Conservation (phyloP, 2,888 invertebrate genomes). For the Punctoribates punctum region DNA sequence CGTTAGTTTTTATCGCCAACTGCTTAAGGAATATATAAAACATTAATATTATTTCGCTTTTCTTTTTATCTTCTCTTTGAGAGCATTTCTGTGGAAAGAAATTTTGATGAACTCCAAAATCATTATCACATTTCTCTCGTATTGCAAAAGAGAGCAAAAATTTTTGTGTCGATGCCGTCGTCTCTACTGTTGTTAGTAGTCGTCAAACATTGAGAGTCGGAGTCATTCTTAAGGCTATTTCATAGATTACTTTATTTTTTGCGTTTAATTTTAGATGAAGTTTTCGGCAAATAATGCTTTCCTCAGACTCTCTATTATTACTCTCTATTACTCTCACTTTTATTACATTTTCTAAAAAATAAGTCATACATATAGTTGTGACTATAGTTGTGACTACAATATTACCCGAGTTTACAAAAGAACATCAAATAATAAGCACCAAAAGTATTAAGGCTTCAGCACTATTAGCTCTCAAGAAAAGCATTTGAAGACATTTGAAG, state of each 20-base stretch:
- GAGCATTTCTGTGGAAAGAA: not conserved
- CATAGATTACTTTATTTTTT: conserved; percentile 12
- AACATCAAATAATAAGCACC: conserved; percentile 24
- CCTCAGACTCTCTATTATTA: conserved; percentile 7
- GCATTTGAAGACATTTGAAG: not conserved
- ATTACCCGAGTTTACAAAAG: not conserved
- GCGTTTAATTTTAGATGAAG: conserved; percentile 14
- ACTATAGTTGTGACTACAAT: not conserved
- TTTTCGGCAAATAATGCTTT: conserved; percentile 26
- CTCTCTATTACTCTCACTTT: not conserved
- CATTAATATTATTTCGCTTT: not conserved
- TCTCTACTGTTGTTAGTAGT: not conserved
- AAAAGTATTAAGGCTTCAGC: not conserved
- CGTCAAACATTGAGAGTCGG: not conserved
- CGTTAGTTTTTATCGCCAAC: not conserved
- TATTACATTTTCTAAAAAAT: conserved; percentile 29
- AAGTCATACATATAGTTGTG: conserved; percentile 5
- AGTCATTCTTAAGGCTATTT: not conserved
- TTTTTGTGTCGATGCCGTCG: conserved; percentile 14
- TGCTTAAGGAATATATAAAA: not conserved
- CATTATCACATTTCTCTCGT: conserved; percentile 18
- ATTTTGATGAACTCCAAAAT: conserved; percentile 26
- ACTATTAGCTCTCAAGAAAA: not conserved
- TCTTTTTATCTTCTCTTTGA: not conserved
- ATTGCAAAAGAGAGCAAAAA: conserved; percentile 16